A percentile compares a stretch with the other conserved stretches of the same genome.
These are phyloP conservation scores for Acridotheres tristis DNA, from an alignment of 2,797 vertebrate genomes.

Conservation along the genomic window DNA sequence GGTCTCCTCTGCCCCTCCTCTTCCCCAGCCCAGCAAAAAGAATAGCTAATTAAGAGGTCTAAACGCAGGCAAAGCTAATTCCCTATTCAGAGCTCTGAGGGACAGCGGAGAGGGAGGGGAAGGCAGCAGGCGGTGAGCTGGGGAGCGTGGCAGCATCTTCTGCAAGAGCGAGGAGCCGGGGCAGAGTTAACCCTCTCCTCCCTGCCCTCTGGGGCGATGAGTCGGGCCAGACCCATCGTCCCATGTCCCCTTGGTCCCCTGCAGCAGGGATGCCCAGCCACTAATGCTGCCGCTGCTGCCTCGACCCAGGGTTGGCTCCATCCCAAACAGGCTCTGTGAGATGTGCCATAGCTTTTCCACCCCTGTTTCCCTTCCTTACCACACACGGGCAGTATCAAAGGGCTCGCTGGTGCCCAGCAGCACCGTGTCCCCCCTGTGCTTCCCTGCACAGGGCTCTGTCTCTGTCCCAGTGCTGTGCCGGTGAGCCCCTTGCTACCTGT, in stretches of 20 bases:
- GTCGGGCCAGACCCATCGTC: accelerated
- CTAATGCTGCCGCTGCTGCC: background rate
- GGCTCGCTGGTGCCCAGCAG: background rate
- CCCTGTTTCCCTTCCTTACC: accelerated
- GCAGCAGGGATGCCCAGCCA: background rate
- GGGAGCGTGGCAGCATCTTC: constrained; percentile 41
- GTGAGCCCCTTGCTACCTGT: background rate
- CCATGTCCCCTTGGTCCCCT: accelerated
- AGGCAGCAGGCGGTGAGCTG: constrained; percentile 29
- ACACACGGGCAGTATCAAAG: accelerated
- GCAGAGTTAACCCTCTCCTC: constrained; percentile 65
- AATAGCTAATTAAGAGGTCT: constrained; percentile 77
- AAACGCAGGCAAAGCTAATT: constrained; percentile 67
- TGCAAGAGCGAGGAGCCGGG: background rate
- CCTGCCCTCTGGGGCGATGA: background rate
- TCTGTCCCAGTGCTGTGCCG: accelerated
- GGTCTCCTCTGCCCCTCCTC: constrained; percentile 52
- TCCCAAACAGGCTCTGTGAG: accelerated
- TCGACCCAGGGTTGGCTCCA: accelerated
- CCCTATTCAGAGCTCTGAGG: constrained; percentile 58
- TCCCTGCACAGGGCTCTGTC: background rate
- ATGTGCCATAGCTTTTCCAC: background rate
- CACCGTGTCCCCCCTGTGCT: background rate
- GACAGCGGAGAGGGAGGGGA: constrained; percentile 31
- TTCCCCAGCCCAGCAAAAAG: constrained; percentile 50